phyloP scores from a whole-genome alignment of 1,140 invertebrate genomes.

The Lepidostoma basale region DNA sequence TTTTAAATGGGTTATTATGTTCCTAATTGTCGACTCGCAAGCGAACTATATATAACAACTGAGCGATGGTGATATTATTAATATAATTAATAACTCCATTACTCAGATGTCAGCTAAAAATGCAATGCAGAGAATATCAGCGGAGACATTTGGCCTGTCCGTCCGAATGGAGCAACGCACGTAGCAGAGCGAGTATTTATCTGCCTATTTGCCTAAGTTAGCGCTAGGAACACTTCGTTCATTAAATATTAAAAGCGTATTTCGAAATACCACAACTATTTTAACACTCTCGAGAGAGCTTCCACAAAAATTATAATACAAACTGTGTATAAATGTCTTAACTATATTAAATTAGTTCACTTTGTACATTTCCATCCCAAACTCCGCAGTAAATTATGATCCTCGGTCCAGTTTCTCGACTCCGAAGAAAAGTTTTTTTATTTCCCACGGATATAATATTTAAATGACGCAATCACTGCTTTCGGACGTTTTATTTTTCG shows the following conservation, averaged over 20 bases:
- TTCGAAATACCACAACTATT: neutral
- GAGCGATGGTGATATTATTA: too few relatives aligned
- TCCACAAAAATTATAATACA: too few relatives aligned
- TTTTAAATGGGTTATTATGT: too few relatives aligned
- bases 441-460: slow-evolving; percentile 10
- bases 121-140: neutral
- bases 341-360: neutral
- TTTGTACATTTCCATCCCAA: neutral
- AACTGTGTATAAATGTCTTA: too few relatives aligned
- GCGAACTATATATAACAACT: too few relatives aligned
- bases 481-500: too few relatives aligned
- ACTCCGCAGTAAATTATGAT: neutral
- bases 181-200: neutral
- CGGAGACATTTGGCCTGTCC: slow-evolving; percentile 15
- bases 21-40: too few relatives aligned
- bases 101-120: slow-evolving; percentile 20
- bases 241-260: slow-evolving; percentile 1
- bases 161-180: neutral
- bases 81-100: slow-evolving; percentile 15
- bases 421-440: neutral
- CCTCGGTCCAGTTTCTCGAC: slow-evolving; percentile 2
- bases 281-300: neutral
- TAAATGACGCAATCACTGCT: slow-evolving; percentile 20
- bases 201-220: neutral
- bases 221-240: neutral